A percentile compares a stretch with the other conserved stretches of the same genome.
Conservation (phyloP, 2,113 vertebrate genomes). For the Cervus canadensis region DNA sequence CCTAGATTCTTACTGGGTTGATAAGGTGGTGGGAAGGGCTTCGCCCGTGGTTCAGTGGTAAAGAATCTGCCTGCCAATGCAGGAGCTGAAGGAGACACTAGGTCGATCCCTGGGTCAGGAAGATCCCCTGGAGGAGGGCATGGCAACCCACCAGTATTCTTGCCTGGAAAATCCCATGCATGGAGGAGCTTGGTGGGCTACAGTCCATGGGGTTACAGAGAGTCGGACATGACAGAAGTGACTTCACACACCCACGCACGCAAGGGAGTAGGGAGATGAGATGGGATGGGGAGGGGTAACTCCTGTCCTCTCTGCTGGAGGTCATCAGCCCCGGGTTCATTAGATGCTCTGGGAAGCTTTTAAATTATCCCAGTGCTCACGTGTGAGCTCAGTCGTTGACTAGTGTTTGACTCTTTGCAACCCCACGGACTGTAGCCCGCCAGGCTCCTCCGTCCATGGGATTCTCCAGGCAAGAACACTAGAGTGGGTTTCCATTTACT, state of each 20-base stretch:
- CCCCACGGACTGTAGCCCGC: background rate
- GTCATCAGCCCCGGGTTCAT: rapidly evolving
- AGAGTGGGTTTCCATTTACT: background rate
- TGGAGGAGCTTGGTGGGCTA: background rate
- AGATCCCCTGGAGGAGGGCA: background rate
- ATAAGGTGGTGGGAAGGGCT: background rate
- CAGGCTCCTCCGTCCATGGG: rapidly evolving
- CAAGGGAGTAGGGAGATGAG: rapidly evolving
- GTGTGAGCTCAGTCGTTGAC: background rate
- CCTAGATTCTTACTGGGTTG: no score
- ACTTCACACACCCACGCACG: background rate
- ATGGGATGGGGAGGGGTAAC: rapidly evolving
- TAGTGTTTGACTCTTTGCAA: rapidly evolving
- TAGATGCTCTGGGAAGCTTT: rapidly evolving
- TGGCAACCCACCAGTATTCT: background rate
- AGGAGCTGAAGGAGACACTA: background rate
- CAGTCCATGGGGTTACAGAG: background rate
- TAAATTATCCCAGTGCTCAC: background rate
- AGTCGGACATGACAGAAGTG: background rate
- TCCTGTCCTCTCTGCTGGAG: background rate
- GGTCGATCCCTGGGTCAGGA: background rate
- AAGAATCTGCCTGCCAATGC: background rate
- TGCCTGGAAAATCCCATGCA: background rate
- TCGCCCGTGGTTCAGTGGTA: background rate
- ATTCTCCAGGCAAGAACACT: background rate